These are phyloP conservation scores for Sesamia inferens DNA, from an alignment of 2,888 invertebrate species.

Conservation along the genomic window DNA sequence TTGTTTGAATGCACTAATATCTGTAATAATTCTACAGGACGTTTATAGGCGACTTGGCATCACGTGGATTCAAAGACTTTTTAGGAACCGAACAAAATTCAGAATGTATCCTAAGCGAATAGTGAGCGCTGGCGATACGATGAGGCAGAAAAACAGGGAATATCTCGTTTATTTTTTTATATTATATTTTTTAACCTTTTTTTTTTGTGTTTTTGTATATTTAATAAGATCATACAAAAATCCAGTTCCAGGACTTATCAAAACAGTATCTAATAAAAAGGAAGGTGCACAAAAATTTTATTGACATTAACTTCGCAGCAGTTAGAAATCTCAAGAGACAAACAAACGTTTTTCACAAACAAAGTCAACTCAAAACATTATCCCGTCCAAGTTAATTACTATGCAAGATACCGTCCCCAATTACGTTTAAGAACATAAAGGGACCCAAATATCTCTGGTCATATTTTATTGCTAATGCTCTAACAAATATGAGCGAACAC, in stretches of 20 bases:
- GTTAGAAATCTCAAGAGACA: neutral
- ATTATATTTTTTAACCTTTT: no score
- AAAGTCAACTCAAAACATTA: neutral
- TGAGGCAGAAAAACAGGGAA: no score
- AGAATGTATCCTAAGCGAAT: no score
- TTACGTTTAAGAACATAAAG: conserved; percentile 28
- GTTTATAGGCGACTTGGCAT: no score
- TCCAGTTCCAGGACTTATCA: neutral
- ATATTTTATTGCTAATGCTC: conserved; percentile 54
- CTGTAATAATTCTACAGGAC: neutral
- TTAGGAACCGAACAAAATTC: no score
- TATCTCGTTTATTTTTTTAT: no score
- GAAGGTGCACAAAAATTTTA: neutral
- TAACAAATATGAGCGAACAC: conserved; percentile 55
- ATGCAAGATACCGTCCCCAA: conserved; percentile 20
- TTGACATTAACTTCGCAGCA: neutral
- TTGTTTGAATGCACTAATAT: neutral
- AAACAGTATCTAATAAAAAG: no score
- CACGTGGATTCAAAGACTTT: no score
- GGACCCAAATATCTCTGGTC: conserved; percentile 32
- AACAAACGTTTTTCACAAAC: neutral
- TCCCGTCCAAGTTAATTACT: neutral
- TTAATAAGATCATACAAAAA: no score
- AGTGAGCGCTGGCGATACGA: no score
- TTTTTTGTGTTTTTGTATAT: no score